phyloP scores from a whole-genome alignment of 2,797 vertebrate species.

The Pseudochaenichthys georgianus region DNA sequence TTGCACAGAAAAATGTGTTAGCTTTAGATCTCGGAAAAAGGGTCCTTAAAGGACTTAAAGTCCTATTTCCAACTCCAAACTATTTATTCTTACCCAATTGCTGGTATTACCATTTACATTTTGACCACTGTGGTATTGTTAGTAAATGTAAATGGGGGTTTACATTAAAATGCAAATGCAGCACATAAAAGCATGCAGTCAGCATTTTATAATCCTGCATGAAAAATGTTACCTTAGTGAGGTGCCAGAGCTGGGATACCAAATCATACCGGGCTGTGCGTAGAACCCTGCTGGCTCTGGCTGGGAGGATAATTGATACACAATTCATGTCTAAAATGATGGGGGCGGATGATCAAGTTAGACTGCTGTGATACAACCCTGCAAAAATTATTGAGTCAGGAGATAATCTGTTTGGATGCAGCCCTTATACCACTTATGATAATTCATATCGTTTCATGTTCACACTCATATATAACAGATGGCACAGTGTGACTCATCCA shows the following conservation, averaged over 20 bases:
- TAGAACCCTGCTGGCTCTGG: conserved; percentile 12
- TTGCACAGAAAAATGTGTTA: conserved; percentile 65
- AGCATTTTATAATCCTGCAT: conserved; percentile 75
- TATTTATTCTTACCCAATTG: conserved; percentile 57
- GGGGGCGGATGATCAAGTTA: conserved; percentile 52
- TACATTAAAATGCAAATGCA: conserved; percentile 77
- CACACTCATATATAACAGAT: conserved; percentile 38
- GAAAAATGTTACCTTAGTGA: conserved; percentile 66
- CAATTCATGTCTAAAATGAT: conserved; percentile 54
- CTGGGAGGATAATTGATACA: conserved; percentile 50
- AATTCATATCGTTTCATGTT: conserved; percentile 46
- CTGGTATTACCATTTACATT: conserved; percentile 66
- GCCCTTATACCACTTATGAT: conserved; percentile 55
- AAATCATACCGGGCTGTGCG: conserved; percentile 39
- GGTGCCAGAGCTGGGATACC: conserved; percentile 42
- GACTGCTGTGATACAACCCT: conserved; percentile 47
- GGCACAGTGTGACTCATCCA: conserved; percentile 32
- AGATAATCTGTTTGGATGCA: conserved; percentile 64
- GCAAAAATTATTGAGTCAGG: conserved; percentile 65
- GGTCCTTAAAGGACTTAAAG: conserved; percentile 30
- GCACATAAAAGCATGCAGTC: conserved; percentile 58
- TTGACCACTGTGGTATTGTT: conserved; percentile 71
- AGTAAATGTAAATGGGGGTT: conserved; percentile 74
- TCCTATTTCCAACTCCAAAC: conserved; percentile 5
- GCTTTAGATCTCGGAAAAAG: conserved; percentile 32